Base-by-base conservation (phyloP, 2,113 vertebrate species). In the Lepus timidus region DNA sequence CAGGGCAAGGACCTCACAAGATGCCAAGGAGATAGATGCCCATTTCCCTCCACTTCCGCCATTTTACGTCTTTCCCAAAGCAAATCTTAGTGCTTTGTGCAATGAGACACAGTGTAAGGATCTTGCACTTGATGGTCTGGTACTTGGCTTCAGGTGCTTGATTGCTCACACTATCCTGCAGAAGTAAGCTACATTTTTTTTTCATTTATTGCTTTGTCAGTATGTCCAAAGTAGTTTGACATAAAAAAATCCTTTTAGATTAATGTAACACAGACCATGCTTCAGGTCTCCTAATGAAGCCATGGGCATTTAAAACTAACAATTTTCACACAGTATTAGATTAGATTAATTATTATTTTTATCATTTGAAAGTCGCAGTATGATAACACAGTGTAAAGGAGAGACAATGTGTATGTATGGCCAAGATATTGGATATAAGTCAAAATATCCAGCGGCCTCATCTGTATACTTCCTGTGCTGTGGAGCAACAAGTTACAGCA, bases 191-290 rank as follows among this genome's bases (percentile, higher is more conserved):
- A 4, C 85, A 70, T 85, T 62, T 93, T 44, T 36, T 36, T 58
- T 78, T 65, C 61, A 29, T 76, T 39, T 61, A 81, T 52, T 89
- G 61, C 19, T 93, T 84, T 91, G 87, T 91, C 64, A 52, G 17
- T 79, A 16, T 49, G 22, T 87, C 62, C 91, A 19, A 61, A 87
- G 49, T n/a, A 87, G 23, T 81, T 85, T 73, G 51, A 55, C 6
- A 83, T 17, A 83, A 87, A 39, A 80, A 89, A 83, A 61, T 82
- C 29, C 88, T 84, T 93, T 58, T 39, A 36, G 20, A 79, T 75
- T 51, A 80, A 3, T 11, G 23, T 31, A 31, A 71, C 36, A n/a
- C 20, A 95, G 36, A 64, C 52, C 22, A 13, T 39, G 1, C 16
- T 84, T 95, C 58, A 85, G 44, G 8, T 79, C 51, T 91, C 6